These are phyloP conservation scores for Oryzias javanicus DNA, from an alignment of 2,113 vertebrate genomes.

Conservation along the genomic window DNA sequence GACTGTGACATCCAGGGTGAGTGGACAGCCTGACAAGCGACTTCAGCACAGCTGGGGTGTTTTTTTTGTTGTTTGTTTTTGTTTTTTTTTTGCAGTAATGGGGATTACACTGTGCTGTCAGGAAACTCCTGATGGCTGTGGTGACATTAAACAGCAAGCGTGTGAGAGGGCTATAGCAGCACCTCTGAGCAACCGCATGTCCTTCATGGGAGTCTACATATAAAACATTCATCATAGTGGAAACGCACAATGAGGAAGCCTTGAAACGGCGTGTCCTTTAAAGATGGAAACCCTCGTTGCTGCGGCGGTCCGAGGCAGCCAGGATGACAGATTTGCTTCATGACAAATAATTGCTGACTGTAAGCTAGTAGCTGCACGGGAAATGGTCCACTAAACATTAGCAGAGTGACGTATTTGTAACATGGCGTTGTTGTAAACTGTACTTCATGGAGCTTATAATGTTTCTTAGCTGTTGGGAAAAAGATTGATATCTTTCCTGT, in stretches of 20 bases:
- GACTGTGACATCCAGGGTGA: slow-evolving; percentile 60
- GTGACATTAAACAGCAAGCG: slow-evolving; percentile 74
- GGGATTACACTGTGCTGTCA: slow-evolving; percentile 60
- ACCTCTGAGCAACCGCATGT: slow-evolving; percentile 50
- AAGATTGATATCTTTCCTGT: slow-evolving; percentile 19
- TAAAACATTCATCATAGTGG: slow-evolving; percentile 55
- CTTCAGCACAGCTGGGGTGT: slow-evolving; percentile 5
- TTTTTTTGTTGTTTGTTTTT: slow-evolving; percentile 15
- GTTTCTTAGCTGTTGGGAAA: slow-evolving; percentile 35
- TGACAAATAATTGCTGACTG: slow-evolving; percentile 51
- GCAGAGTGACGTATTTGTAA: slow-evolving; percentile 49
- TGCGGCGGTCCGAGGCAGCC: slow-evolving; percentile 14
- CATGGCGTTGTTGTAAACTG: slow-evolving; percentile 52
- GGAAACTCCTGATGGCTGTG: slow-evolving; percentile 61
- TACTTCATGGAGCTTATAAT: slow-evolving; percentile 52
- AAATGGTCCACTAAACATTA: slow-evolving; percentile 53
- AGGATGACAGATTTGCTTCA: slow-evolving; percentile 34
- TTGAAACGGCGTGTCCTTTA: slow-evolving; percentile 41
- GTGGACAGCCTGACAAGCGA: slow-evolving; percentile 53
- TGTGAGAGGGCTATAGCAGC: slow-evolving; percentile 53
- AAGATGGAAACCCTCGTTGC: slow-evolving; percentile 28
- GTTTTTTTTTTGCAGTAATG: slow-evolving; percentile 35
- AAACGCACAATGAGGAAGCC: slow-evolving; percentile 30
- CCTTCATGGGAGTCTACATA: slow-evolving; percentile 51
- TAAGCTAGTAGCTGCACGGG: slow-evolving; percentile 36